Evolutionary conservation across 2,888 invertebrate genomes (phyloP).

Genomic region (Acleris literana): DNA sequence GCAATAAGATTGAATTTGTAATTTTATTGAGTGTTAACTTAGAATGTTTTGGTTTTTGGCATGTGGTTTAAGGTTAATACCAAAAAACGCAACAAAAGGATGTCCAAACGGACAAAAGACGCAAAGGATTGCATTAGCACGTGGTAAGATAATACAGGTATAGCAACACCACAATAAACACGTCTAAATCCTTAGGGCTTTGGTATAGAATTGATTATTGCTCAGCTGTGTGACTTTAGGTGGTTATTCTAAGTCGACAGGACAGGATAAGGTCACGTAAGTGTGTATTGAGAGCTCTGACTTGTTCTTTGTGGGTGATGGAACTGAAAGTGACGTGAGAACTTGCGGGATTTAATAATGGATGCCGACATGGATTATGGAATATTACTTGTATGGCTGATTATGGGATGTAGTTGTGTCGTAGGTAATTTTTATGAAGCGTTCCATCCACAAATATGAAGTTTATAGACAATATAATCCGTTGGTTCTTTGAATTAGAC

Average conservation of each 20-base stretch:
- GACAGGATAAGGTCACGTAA: slow-evolving; percentile 60
- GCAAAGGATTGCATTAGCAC: slow-evolving; percentile 36
- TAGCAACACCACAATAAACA: slow-evolving; percentile 1
- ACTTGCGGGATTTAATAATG: slow-evolving; percentile 34
- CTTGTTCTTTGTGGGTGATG: slow-evolving; percentile 44
- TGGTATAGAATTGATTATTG: neutral
- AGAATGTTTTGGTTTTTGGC: slow-evolving; percentile 8
- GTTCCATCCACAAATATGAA: no score
- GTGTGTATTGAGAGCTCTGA: slow-evolving; percentile 39
- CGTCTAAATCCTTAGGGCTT: neutral
- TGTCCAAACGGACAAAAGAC: slow-evolving; percentile 23
- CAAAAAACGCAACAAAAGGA: slow-evolving; percentile 28
- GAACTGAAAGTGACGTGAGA: slow-evolving; percentile 72
- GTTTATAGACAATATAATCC: no score
- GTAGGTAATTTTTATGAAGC: no score
- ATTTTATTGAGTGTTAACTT: neutral
- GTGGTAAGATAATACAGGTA: slow-evolving; percentile 34
- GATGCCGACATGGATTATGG: neutral
- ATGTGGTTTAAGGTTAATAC: slow-evolving; percentile 16
- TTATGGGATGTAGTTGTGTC: no score
- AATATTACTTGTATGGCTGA: neutral
- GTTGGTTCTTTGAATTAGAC: no score
- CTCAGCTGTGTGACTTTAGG: slow-evolving; percentile 39
- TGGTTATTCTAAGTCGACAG: slow-evolving; percentile 55
- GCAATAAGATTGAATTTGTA: slow-evolving; percentile 5